A percentile compares a stretch with the other conserved stretches of the same genome.
These are phyloP conservation scores for Harpagifer antarcticus DNA, from an alignment of 2,797 vertebrate genomes.

Conservation along the genomic window DNA sequence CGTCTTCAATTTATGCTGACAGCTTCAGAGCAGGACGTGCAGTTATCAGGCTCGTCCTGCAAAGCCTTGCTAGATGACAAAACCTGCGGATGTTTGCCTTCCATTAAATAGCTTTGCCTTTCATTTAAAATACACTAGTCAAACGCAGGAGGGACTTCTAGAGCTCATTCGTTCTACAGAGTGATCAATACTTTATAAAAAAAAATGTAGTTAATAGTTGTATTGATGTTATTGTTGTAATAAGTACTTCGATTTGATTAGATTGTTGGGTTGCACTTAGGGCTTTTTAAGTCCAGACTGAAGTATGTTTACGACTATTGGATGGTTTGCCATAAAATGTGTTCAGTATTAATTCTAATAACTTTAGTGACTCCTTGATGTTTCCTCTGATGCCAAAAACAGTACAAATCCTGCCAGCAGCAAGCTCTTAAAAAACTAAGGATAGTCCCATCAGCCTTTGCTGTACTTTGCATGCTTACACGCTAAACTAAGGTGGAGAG, in stretches of 20 bases:
- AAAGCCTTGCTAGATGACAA: constrained; percentile 3
- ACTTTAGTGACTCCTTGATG: background rate
- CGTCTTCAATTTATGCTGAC: constrained; percentile 17
- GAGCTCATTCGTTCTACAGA: background rate
- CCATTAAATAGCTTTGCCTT: constrained; percentile 8
- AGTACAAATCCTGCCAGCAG: background rate
- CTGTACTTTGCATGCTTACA: background rate
- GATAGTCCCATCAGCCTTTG: background rate
- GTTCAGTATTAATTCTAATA: background rate
- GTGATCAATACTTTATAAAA: background rate
- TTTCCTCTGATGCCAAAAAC: too few relatives aligned
- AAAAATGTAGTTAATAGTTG: background rate
- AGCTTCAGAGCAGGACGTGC: constrained; percentile 31
- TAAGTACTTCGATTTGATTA: background rate
- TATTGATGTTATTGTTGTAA: background rate
- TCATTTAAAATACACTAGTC: constrained; percentile 14
- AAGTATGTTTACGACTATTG: background rate
- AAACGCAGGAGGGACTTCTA: background rate
- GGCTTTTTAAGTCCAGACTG: background rate
- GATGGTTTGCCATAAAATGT: background rate
- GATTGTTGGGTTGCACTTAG: background rate
- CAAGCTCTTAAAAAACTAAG: too few relatives aligned
- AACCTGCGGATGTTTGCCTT: constrained; percentile 5
- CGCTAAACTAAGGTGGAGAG: background rate
- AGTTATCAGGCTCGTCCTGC: background rate